A percentile compares a stretch with the other conserved stretches of the same genome.
phyloP scores from a whole-genome alignment of 1,140 invertebrate species.

The Steinernema khuongi region DNA sequence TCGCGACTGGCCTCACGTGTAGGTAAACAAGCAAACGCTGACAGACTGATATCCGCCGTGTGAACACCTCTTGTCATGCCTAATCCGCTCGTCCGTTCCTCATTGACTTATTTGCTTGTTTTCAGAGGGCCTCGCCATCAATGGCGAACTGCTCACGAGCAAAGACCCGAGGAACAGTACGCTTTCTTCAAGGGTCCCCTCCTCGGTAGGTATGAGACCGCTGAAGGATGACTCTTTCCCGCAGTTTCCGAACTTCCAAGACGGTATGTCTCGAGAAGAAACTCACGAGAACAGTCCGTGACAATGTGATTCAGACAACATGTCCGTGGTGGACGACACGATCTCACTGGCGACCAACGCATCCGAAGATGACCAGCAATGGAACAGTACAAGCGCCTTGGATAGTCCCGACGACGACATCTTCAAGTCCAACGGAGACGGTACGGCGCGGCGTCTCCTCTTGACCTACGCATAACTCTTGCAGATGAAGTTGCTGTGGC shows the following conservation, averaged over 20 bases:
- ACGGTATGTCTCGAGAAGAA: neutral
- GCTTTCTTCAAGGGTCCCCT: neutral
- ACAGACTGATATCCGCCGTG: neutral
- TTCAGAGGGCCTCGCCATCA: neutral
- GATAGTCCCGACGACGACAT: slow-evolving; percentile 19
- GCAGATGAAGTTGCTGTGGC: slow-evolving; percentile 14
- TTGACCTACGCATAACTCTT: neutral
- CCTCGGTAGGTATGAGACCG: neutral
- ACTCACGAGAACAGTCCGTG: too few species aligned
- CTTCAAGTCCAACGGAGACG: slow-evolving; percentile 12
- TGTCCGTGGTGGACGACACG: slow-evolving; percentile 10
- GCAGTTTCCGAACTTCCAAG: neutral
- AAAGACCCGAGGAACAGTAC: neutral
- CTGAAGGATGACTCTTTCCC: neutral
- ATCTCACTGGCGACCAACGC: slow-evolving; percentile 9
- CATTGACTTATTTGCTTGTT: neutral
- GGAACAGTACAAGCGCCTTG: neutral
- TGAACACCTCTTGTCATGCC: too few species aligned
- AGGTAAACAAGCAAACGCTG: slow-evolving; percentile 6
- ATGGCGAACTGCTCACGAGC: neutral
- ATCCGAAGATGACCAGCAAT: slow-evolving; percentile 16
- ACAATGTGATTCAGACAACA: slow-evolving; percentile 7
- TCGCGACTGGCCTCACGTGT: neutral
- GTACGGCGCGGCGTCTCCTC: neutral
- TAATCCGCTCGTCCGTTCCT: too few species aligned